Base-by-base conservation (phyloP, 2,888 invertebrate species). In the Choreutis nemorana region DNA sequence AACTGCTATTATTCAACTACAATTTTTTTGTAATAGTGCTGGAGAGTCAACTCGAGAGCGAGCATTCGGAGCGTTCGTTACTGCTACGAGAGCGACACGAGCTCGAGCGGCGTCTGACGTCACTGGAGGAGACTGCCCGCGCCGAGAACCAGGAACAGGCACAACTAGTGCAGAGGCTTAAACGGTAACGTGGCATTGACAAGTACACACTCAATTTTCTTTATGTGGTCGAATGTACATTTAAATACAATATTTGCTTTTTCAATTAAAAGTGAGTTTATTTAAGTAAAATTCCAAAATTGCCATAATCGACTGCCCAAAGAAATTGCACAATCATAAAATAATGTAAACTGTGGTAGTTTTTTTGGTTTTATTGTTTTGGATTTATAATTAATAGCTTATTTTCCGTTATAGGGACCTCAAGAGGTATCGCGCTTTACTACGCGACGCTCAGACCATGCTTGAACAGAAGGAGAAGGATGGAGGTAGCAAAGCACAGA, bases 371-470 rank as follows among this genome's bases (percentile, higher is more conserved):
- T n/a, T n/a, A n/a, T n/a, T n/a, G n/a, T n/a, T n/a, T n/a, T n/a
- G n/a, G n/a, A n/a, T n/a, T n/a, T n/a, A n/a, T n/a, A n/a, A n/a
- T n/a, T n/a, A n/a, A n/a, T 2, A 22, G 15, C 8, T 21, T 32
- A 5, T 23, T 4, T 23, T 31, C 14, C 8, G 14, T 46, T 44
- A 1, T 46, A 78, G 91, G 40, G 96, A 97, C 52, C 66, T 97
- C 47, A 90, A 92, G 57, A 83, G 93, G 55, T 95, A 95, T 37
- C 90, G 93, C 54, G 96, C 94, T 0, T 65, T 97, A 31, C 80
- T 97, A 1, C 87, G 91, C 41, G 97, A 97, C 61, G 94, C 97
- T 1, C 96, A 97, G 54, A 86, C 90, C 0, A 93, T 95, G 83
- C 73, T 97, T 31, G 93, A 96, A 47, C 87, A 94, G 37, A 87